A percentile compares a stretch with the other conserved stretches of the same genome.
Conservation (phyloP, 2,797 vertebrate species). For the Gymnothorax javanicus region DNA sequence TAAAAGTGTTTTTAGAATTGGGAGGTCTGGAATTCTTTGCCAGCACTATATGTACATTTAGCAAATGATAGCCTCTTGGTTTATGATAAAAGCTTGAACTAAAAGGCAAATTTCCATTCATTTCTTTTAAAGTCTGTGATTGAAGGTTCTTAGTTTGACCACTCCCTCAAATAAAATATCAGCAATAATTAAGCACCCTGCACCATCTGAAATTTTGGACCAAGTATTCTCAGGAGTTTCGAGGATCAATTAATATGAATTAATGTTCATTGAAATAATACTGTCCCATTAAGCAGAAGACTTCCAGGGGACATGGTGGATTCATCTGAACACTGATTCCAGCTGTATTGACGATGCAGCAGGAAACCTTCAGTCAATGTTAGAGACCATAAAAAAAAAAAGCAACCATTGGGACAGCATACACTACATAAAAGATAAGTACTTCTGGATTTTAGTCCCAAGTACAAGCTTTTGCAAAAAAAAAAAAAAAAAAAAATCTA, state of each 20-base stretch:
- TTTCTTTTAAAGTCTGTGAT: slow-evolving; percentile 21
- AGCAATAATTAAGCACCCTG: background rate
- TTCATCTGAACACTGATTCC: background rate
- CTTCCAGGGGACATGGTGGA: background rate
- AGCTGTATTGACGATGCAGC: background rate
- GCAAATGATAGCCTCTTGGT: background rate
- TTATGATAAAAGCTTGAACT: background rate
- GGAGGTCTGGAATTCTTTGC: background rate
- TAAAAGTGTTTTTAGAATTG: background rate
- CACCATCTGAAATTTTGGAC: slow-evolving; percentile 6
- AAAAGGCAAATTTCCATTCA: background rate
- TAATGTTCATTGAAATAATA: background rate
- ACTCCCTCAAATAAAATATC: background rate
- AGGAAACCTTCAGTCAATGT: background rate
- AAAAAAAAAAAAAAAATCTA: background rate
- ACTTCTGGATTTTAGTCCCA: background rate
- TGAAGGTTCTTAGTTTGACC: slow-evolving; percentile 30
- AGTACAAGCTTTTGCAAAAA: background rate
- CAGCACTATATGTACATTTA: background rate
- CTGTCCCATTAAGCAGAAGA: background rate
- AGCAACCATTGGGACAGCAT: background rate
- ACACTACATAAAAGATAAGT: background rate
- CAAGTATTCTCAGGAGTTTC: background rate
- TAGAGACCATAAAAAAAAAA: background rate
- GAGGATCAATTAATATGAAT: background rate